A percentile compares a stretch with the other conserved stretches of the same genome.
Evolutionary conservation across 2,113 vertebrate genomes (phyloP).

Genomic region (Chunga burmeisteri): DNA sequence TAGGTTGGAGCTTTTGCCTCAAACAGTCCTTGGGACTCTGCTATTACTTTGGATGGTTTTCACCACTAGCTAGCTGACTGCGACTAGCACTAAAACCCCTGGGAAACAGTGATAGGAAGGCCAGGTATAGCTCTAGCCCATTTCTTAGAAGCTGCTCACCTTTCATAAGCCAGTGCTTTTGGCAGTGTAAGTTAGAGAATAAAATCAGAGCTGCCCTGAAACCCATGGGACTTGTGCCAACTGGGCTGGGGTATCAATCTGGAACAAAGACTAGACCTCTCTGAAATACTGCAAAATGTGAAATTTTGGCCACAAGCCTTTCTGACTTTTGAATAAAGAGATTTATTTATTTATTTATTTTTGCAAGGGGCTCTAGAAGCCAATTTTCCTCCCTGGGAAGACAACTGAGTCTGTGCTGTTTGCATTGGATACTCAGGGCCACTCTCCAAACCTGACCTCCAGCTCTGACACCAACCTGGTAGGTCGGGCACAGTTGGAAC

Average conservation of each 20-base stretch:
- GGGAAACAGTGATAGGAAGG: neutral
- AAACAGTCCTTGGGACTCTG: neutral
- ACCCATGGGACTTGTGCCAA: neutral
- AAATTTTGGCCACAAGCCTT: neutral
- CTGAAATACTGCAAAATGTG: neutral
- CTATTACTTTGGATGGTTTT: neutral
- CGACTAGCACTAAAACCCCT: neutral
- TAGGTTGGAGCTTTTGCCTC: neutral
- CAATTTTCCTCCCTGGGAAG: neutral
- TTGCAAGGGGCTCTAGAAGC: neutral
- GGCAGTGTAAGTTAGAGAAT: neutral
- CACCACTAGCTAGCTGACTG: neutral
- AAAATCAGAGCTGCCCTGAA: neutral
- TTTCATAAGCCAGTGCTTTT: neutral
- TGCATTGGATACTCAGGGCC: neutral
- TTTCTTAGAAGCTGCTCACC: slow-evolving; percentile 14
- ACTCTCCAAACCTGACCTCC: neutral
- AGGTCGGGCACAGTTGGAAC: neutral
- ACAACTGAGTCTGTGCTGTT: neutral
- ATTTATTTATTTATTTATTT: neutral
- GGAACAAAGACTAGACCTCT: neutral
- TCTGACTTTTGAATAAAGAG: neutral
- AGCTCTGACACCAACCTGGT: neutral
- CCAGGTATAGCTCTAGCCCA: neutral
- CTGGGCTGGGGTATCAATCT: neutral